Evolutionary conservation across 2,888 invertebrate species (phyloP), one percentile per base, ranked within the genome.

Genomic region (Ariolimax columbianus): DNA sequence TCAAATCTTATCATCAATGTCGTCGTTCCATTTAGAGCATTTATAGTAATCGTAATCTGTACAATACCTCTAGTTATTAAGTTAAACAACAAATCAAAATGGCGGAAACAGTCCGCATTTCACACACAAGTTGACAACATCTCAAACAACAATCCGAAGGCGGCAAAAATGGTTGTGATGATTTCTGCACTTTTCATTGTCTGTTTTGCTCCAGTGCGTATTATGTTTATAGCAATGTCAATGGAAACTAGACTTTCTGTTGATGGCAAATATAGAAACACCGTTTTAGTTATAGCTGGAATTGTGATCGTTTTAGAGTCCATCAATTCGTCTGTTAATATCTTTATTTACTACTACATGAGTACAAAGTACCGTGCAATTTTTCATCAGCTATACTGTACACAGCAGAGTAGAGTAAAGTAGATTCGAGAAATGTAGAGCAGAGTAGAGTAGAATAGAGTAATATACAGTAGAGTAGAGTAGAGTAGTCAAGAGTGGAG

Each of bases 341-440:
- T 73, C n/a, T 73, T 73, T 30, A 47, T 73, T 43, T 73, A 73
- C 36, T 73, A n/a, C 11, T 7, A 73, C 3, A 73, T 73, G 73
- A 73, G 73, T n/a, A 73, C 11, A 47, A 73, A 73, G 14, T 73
- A 43, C 26, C 26, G 73, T n/a, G n/a, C n/a, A n/a, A n/a, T n/a
- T n/a, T n/a, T n/a, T n/a, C n/a, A n/a, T n/a, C n/a, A n/a, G n/a
- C n/a, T n/a, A n/a, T n/a, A n/a, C n/a, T n/a, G n/a, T n/a, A n/a
- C n/a, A n/a, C n/a, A n/a, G n/a, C n/a, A n/a, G n/a, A n/a, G n/a
- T n/a, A n/a, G n/a, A n/a, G n/a, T n/a, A n/a, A n/a, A n/a, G n/a
- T n/a, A n/a, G n/a, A n/a, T n/a, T n/a, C n/a, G n/a, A n/a, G n/a
- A n/a, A n/a, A n/a, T n/a, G n/a, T n/a, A n/a, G n/a, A n/a, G n/a